Conservation (phyloP, 2,113 vertebrate genomes). For the Mustela nigripes region DNA sequence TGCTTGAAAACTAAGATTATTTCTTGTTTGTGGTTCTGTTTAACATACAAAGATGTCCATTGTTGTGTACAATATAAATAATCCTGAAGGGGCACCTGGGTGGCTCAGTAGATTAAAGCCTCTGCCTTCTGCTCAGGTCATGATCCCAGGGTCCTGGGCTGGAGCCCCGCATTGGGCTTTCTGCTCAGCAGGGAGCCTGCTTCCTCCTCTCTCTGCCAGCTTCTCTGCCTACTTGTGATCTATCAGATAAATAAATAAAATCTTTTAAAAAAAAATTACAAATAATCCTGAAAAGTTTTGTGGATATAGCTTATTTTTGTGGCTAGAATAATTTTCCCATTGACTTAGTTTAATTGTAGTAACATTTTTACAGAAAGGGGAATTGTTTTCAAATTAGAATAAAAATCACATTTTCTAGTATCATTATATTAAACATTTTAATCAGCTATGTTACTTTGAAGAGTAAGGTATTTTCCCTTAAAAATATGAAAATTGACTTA, state of each 20-base stretch:
- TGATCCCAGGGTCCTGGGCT: no score
- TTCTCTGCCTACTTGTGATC: no score
- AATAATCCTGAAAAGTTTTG: not conserved
- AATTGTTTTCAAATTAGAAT: conserved; percentile 55
- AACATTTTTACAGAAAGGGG: conserved; percentile 14
- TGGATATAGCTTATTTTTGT: conserved; percentile 20
- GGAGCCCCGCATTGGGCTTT: no score
- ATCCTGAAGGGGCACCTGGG: not conserved
- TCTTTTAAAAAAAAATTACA: not conserved
- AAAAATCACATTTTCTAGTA: conserved; percentile 32
- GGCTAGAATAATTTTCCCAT: not conserved
- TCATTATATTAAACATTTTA: not conserved
- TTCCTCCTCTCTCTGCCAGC: no score
- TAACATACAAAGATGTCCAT: not conserved
- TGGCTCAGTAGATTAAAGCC: no score
- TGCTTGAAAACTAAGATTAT: not conserved
- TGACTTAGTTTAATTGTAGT: conserved; percentile 50
- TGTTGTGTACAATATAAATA: not conserved
- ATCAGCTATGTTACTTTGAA: not conserved
- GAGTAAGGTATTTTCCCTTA: conserved; percentile 39
- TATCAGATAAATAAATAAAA: no score
- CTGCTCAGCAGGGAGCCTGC: no score
- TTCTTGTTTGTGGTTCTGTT: not conserved
- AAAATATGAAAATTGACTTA: not conserved
- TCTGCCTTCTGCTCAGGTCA: no score